Conservation (phyloP, 2,888 invertebrate species). For the Rhagium mordax region DNA sequence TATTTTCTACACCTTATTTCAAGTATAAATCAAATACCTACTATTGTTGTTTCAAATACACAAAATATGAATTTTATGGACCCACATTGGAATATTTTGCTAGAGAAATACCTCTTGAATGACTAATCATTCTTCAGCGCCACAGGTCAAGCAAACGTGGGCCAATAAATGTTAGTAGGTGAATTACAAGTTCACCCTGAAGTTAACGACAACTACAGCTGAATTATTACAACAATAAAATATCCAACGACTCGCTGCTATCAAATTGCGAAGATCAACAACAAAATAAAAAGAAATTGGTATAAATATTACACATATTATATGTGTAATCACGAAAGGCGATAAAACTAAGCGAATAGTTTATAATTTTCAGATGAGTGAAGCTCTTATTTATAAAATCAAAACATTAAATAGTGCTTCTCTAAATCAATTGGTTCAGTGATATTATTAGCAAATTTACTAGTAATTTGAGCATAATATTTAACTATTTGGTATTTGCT, state of each 20-base stretch:
- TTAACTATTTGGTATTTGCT: too few relatives aligned
- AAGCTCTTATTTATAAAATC: too few relatives aligned
- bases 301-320: background rate
- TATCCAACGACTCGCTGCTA: background rate
- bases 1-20: too few relatives aligned
- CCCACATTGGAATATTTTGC: too few relatives aligned
- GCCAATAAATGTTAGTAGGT: constrained; percentile 4
- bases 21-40: too few relatives aligned
- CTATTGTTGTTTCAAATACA: too few relatives aligned
- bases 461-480: too few relatives aligned
- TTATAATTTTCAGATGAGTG: background rate
- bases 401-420: too few relatives aligned
- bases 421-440: too few relatives aligned
- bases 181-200: constrained; percentile 1
- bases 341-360: background rate
- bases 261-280: background rate
- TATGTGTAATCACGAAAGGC: background rate
- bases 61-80: too few relatives aligned
- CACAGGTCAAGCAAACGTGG: background rate
- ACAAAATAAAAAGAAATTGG: background rate
- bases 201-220: background rate
- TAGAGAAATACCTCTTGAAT: background rate
- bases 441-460: too few relatives aligned
- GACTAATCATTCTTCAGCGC: background rate
- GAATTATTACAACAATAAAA: background rate